A percentile compares a stretch with the other conserved stretches of the same genome.
Conservation (phyloP, 2,888 invertebrate species). For the Hyles lineata region DNA sequence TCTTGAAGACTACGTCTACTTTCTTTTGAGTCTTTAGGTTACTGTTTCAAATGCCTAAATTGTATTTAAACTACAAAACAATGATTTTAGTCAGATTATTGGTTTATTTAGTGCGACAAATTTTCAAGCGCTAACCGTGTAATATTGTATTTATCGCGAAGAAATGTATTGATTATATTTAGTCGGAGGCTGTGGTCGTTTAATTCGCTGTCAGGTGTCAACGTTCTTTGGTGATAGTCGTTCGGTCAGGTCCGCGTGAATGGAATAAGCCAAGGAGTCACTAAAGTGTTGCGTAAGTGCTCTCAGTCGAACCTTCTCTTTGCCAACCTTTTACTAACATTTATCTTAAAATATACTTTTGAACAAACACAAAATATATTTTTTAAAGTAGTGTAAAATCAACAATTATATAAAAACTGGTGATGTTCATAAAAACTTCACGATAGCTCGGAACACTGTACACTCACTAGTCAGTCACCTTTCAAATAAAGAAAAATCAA, state of each 20-base stretch:
- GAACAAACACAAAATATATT: too few relatives aligned
- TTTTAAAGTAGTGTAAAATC: neutral
- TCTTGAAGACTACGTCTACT: too few relatives aligned
- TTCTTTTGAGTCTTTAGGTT: too few relatives aligned
- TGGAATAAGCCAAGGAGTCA: conserved; percentile 35
- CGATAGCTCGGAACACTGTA: too few relatives aligned
- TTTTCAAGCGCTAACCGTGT: neutral
- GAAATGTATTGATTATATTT: conserved; percentile 24
- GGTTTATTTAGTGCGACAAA: neutral
- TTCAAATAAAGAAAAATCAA: too few relatives aligned
- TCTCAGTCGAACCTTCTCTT: conserved; percentile 4
- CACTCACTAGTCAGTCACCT: too few relatives aligned
- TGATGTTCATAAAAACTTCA: too few relatives aligned
- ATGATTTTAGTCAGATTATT: too few relatives aligned
- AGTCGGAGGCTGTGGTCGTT: neutral
- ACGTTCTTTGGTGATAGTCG: conserved; percentile 43
- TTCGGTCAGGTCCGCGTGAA: conserved; percentile 33
- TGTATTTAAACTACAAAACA: too few relatives aligned
- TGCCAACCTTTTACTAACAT: neutral
- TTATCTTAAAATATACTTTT: too few relatives aligned
- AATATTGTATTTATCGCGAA: neutral
- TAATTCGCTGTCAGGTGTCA: conserved; percentile 55
- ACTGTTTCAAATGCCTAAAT: too few relatives aligned
- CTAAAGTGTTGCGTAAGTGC: conserved; percentile 17
- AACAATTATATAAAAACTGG: too few relatives aligned